phyloP scores from a whole-genome alignment of 2,888 invertebrate genomes.

The Ectropis crepuscularia region DNA sequence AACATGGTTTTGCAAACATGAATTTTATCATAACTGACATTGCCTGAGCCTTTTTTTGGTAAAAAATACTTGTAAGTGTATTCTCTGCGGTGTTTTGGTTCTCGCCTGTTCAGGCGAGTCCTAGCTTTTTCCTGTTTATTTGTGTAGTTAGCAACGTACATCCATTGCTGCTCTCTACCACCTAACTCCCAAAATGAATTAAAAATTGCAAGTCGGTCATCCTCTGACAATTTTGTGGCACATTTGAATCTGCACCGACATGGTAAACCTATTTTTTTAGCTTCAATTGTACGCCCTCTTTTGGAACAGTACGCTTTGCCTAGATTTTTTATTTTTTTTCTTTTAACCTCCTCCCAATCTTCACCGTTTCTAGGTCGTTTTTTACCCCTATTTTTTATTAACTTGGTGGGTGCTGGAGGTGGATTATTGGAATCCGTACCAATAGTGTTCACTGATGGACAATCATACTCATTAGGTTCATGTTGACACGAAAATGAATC shows the following conservation, averaged over 20 bases:
- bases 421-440: too few species aligned
- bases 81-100: not conserved
- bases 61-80: conserved; percentile 10
- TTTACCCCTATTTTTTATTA: too few species aligned
- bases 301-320: too few species aligned
- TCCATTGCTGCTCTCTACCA: conserved; percentile 4
- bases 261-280: not conserved
- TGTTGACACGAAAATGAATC: too few species aligned
- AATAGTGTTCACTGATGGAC: too few species aligned
- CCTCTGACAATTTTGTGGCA: not conserved
- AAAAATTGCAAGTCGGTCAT: not conserved
- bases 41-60: not conserved
- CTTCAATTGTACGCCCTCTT: not conserved
- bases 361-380: too few species aligned
- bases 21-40: not conserved
- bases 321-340: too few species aligned
- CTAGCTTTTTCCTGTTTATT: not conserved
- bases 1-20: conserved; percentile 12
- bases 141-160: conserved; percentile 4
- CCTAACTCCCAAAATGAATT: conserved; percentile 10
- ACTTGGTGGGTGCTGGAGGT: too few species aligned
- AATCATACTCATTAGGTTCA: too few species aligned
- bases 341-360: too few species aligned
- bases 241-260: conserved; percentile 5
- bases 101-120: not conserved